Base-by-base conservation (phyloP, 1,140 invertebrate genomes). In the Dreissena polymorpha region DNA sequence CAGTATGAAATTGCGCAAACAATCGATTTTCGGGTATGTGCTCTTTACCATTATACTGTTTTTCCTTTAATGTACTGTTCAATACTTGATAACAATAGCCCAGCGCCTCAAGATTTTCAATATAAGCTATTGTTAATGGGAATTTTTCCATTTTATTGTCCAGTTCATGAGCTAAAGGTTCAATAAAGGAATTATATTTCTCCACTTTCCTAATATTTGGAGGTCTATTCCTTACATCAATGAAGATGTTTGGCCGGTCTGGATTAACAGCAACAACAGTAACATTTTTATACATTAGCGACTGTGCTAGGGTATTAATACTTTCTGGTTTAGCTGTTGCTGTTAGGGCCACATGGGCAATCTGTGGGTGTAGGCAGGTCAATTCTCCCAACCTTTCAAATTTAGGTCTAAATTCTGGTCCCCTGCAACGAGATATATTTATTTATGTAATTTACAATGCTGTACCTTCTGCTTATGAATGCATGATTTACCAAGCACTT, bases 31-130 rank as follows among this genome's bases (percentile, higher is more conserved):
- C 74, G 57, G 86, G 86, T 14, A 75, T 57, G 10, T 50, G 65
- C 27, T 14, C 57, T 39, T 39, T 39, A 64, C 50, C 25, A 57
- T 57, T 55, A 50, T 86, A 88, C 23, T 57, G 29, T 12, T 71
- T 18, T 8, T 78, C 53, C 29, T 60, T 12, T 23, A 88, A 18
- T 12, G 76, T 18, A 49, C 70, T 16, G 10, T 14, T 23, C 16
- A 83, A 10, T 68, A 71, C 86, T 70, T 83, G 53, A 25, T 76
- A 88, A 27, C 49, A 81, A 76, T 87, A 87, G 5, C 86, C 84
- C n/a, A 87, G 8, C 14, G 72, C 55, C 55, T 86, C 86, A 50
- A 85, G 69, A 73, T 60, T 87, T n/a, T 87, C 82, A 12, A 80
- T 29, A 69, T 84, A 78, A 16, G 73, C n/a, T 21, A 86, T 83